Evolutionary conservation across 2,888 invertebrate genomes (phyloP).

Genomic region (Tinea semifulvella): DNA sequence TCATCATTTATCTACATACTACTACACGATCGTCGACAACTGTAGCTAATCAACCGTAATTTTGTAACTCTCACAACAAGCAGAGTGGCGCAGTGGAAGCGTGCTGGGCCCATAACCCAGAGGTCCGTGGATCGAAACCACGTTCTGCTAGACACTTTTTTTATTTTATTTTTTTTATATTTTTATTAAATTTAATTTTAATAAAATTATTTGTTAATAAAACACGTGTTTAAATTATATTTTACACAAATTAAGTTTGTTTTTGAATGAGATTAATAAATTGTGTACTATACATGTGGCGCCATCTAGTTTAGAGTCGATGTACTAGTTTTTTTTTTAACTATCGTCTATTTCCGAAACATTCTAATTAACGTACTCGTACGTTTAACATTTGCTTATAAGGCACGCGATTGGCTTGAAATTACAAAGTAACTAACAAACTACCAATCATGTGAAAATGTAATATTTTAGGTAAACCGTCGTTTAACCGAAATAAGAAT

Average conservation of each 20-base stretch:
- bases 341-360: background rate
- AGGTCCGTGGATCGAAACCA: slow-evolving; percentile 93
- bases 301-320: background rate
- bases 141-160: slow-evolving; percentile 72
- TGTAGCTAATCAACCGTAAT: background rate
- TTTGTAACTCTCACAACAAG: slow-evolving; percentile 33
- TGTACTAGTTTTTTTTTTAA: background rate
- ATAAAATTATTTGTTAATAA: background rate
- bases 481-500: too few relatives aligned
- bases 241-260: background rate
- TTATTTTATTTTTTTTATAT: background rate
- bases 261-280: background rate
- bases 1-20: too few relatives aligned
- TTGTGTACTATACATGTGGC: background rate
- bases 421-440: too few relatives aligned
- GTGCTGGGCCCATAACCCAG: slow-evolving; percentile 90
- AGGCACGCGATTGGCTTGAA: too few relatives aligned
- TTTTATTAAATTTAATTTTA: background rate
- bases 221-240: background rate
- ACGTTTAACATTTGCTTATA: too few relatives aligned
- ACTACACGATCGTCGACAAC: too few relatives aligned
- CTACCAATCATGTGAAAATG: too few relatives aligned
- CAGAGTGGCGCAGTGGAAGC: slow-evolving; percentile 87
- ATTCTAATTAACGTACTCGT: too few relatives aligned
- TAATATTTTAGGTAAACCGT: too few relatives aligned